Base-by-base conservation (phyloP, 2,888 invertebrate genomes). In the Tubulanus polymorphus region DNA sequence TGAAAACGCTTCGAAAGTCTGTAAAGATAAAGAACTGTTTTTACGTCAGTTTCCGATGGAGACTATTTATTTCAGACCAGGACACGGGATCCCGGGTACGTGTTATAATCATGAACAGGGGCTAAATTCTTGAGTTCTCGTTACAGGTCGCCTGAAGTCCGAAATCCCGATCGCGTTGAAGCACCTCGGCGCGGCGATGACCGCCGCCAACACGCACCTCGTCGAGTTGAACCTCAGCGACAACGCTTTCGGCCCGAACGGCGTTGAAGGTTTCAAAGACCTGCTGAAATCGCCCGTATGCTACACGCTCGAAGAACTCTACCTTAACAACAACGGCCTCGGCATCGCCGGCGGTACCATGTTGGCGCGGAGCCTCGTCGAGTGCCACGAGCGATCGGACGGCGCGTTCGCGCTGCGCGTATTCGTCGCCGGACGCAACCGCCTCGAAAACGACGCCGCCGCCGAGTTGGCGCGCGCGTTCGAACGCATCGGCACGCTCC, bases 171-270 rank as follows among this genome's bases (percentile, higher is more conserved):
- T 86, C 37, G 93, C 96, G 6, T 78, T 99, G 86, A 82, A 85
- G 73, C 83, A 83, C 56, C 83, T 96, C 0, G 90, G 93, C 0
- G 84, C 84, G 48, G 93, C 92, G 0, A 84, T 99, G 68, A 89
- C 90, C 55, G 72, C 81, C 3, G 91, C 94, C 0, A 87, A 87
- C 0, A 91, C 91, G 0, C 83, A 86, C 1, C 84, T 99, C 0
- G 85, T 86, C 0, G 89, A 91, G 53, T 79, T 99, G 10, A 94
- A 99, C 73, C 83, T 99, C 8, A 95, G 95, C 76, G 96, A 99
- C 80, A 97, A 97, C 80, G 97, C 97, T 0, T 89, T 97, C 66
- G 97, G 96, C 0, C 95, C 96, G 0, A 90, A 93, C 65, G 97
- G 95, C 27, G 90, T 95, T 47, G 85, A 88, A 64, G 94, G 93